A percentile compares a stretch with the other conserved stretches of the same genome.
These are phyloP conservation scores for Suricata suricatta DNA, from an alignment of 2,113 vertebrate species.

Conservation along the genomic window DNA sequence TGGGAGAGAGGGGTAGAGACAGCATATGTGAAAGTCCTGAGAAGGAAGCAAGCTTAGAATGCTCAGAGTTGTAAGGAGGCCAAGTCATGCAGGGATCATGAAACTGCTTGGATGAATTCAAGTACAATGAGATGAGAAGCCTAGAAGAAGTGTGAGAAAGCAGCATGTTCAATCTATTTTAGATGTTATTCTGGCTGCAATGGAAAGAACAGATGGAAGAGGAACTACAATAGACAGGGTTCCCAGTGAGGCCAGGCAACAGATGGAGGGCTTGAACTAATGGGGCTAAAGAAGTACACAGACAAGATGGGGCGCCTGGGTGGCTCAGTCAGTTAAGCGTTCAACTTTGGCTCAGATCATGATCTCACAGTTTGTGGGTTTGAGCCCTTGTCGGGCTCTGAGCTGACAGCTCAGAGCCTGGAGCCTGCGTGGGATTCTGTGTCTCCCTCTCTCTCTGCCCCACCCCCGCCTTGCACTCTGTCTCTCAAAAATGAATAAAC, in stretches of 20 bases:
- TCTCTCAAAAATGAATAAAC: too few species aligned
- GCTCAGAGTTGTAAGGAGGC: background rate
- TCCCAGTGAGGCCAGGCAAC: background rate
- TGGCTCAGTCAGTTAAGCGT: too few species aligned
- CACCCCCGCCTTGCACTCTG: too few species aligned
- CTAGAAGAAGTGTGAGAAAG: background rate
- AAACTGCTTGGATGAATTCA: background rate
- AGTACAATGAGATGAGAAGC: background rate
- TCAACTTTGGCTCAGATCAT: too few species aligned
- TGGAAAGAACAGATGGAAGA: background rate
- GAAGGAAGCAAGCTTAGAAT: background rate
- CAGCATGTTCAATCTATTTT: background rate
- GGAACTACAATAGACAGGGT: background rate
- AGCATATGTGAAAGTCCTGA: background rate
- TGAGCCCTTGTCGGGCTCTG: too few species aligned
- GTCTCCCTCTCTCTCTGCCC: too few species aligned
- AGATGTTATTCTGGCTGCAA: background rate
- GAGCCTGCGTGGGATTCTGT: too few species aligned
- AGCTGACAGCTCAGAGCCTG: too few species aligned
- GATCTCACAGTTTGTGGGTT: too few species aligned
- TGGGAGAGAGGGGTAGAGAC: background rate
- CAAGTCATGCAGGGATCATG: background rate
- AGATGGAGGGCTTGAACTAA: slow-evolving; percentile 8
- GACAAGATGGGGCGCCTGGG: background rate
- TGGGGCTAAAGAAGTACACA: background rate